Conservation (phyloP, 2,797 vertebrate species). For the Lates japonicus region DNA sequence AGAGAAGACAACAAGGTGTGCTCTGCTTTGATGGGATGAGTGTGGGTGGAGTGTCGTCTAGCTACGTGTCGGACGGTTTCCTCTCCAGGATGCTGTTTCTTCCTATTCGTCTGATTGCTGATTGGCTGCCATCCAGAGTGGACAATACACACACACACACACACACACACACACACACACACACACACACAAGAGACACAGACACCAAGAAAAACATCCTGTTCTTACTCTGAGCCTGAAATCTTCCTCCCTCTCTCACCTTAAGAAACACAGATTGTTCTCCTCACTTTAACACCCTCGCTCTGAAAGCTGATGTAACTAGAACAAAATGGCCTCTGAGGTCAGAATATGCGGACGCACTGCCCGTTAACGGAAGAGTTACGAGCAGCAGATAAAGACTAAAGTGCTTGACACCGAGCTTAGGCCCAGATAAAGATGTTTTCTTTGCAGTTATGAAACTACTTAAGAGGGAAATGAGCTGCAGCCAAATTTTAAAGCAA, state of each 20-base stretch:
- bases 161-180: constrained; percentile 8
- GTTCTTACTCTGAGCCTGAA: constrained; percentile 64
- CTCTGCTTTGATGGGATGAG: constrained; percentile 17
- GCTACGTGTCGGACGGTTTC: constrained; percentile 65
- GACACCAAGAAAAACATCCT: constrained; percentile 76
- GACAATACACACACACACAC: constrained; percentile 32
- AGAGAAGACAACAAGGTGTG: constrained; percentile 16
- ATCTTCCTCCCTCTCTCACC: constrained; percentile 65
- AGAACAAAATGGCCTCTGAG: constrained; percentile 62
- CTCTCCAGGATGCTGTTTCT: constrained; percentile 60
- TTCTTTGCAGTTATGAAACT: constrained; percentile 47
- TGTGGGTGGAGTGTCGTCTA: constrained; percentile 32
- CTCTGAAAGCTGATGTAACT: constrained; percentile 30
- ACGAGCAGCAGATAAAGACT: constrained; percentile 33
- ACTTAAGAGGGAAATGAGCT: constrained; percentile 42
- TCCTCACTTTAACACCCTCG: background rate
- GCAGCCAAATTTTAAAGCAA: constrained; percentile 12
- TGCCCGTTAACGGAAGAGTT: constrained; percentile 29
- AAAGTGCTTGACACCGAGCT: constrained; percentile 1
- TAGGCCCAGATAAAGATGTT: constrained; percentile 43
- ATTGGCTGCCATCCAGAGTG: constrained; percentile 74
- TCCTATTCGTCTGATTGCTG: constrained; percentile 75
- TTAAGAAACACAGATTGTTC: constrained; percentile 30
- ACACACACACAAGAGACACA: constrained; percentile 42
- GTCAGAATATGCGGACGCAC: background rate